Percentiles rank a stretch among this genome's conserved stretches.
Evolutionary conservation across 2,797 vertebrate species (phyloP).

Genomic region (Sternarchorhynchus goeldii): DNA sequence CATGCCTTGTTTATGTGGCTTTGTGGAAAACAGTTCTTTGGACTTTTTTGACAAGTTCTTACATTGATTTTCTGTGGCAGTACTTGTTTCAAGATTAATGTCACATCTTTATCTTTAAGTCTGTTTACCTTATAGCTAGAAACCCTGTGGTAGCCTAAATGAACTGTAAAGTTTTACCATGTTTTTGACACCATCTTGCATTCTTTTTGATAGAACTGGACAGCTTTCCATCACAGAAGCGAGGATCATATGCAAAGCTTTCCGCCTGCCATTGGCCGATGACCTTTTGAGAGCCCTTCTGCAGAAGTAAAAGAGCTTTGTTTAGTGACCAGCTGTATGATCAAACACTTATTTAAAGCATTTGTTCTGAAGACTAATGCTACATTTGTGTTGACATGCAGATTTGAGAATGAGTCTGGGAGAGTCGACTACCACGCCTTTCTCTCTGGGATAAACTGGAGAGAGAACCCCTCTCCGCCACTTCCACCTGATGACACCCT

Average conservation of each 20-base stretch:
- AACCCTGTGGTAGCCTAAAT: too few species aligned
- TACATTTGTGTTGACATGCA: conserved; percentile 60
- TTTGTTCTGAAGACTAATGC: not conserved
- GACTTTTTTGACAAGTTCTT: conserved; percentile 51
- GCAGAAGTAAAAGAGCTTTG: conserved; percentile 72
- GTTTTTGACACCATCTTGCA: not conserved
- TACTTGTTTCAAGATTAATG: not conserved
- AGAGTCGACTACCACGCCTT: conserved; percentile 83
- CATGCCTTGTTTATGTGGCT: conserved; percentile 45
- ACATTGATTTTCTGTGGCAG: conserved; percentile 18
- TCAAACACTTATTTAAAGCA: not conserved
- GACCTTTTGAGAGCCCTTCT: conserved; percentile 79
- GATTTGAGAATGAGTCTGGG: conserved; percentile 78
- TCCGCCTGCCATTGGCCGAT: conserved; percentile 80
- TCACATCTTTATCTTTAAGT: not conserved
- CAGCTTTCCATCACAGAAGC: conserved; percentile 73
- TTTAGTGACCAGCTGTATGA: not conserved
- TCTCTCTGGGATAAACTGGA: conserved; percentile 83
- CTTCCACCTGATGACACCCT: conserved; percentile 62
- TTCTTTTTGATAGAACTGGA: conserved; percentile 73
- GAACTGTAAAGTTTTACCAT: not conserved
- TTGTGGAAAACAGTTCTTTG: conserved; percentile 59
- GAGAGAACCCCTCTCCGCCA: conserved; percentile 69
- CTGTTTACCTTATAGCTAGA: too few species aligned
- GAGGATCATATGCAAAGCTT: conserved; percentile 82